Evolutionary conservation across 1,140 invertebrate genomes (phyloP).

Genomic region (Nautilus pompilius): DNA sequence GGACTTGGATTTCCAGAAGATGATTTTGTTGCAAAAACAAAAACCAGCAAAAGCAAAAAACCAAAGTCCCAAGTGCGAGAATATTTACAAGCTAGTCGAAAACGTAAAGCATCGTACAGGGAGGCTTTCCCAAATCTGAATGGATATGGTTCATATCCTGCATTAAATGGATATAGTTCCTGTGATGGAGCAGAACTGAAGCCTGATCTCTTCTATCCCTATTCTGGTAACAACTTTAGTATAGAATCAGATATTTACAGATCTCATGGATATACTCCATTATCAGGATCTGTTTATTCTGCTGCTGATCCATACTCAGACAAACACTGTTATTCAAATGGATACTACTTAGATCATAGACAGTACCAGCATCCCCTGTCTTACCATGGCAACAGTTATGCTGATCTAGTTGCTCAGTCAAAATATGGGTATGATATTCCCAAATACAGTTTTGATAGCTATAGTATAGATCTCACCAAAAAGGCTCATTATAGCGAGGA

Average conservation of each 20-base stretch:
- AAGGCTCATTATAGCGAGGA: slow-evolving; percentile 45
- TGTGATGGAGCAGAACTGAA: slow-evolving; percentile 34
- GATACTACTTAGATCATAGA: slow-evolving; percentile 47
- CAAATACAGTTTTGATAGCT: slow-evolving; percentile 46
- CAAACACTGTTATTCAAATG: slow-evolving; percentile 47
- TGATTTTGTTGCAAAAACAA: slow-evolving; percentile 37
- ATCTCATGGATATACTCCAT: slow-evolving; percentile 38
- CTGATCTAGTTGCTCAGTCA: slow-evolving; percentile 39
- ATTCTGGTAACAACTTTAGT: slow-evolving; percentile 37
- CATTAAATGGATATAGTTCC: slow-evolving; percentile 47
- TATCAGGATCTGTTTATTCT: slow-evolving; percentile 34
- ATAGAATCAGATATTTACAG: slow-evolving; percentile 46
- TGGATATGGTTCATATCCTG: slow-evolving; percentile 37
- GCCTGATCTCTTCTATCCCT: slow-evolving; percentile 46
- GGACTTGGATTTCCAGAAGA: slow-evolving; percentile 46
- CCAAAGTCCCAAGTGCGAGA: slow-evolving; percentile 91
- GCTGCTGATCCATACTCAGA: slow-evolving; percentile 40
- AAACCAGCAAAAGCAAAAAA: slow-evolving; percentile 58
- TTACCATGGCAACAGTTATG: slow-evolving; percentile 43
- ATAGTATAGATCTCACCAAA: slow-evolving; percentile 48
- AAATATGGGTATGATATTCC: slow-evolving; percentile 48
- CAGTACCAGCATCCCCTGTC: slow-evolving; percentile 45
- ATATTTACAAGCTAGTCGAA: slow-evolving; percentile 87
- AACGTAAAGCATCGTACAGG: slow-evolving; percentile 65
- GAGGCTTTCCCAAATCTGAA: slow-evolving; percentile 52